Evolutionary conservation across 53 echinoderm and acorn worm genomes (phyloP).

Genomic region (Zoroaster sp.): DNA sequence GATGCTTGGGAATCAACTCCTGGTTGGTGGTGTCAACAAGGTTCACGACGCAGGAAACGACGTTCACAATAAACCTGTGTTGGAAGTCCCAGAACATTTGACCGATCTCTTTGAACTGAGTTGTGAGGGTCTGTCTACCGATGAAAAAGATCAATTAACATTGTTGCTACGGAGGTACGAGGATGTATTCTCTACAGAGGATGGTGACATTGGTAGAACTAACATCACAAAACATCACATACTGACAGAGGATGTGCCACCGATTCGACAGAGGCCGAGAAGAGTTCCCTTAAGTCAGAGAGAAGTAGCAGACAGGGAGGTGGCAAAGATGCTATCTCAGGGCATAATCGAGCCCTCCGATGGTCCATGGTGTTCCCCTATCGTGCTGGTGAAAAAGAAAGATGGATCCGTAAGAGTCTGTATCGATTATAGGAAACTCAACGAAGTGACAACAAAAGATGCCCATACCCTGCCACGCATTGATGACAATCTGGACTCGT

Average conservation of each 20-base stretch:
- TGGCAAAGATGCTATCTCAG: constrained; percentile 4
- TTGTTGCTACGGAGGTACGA: too few species aligned
- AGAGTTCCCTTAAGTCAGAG: constrained; percentile 2
- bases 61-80: too few species aligned
- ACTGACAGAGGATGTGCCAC: constrained; percentile 4
- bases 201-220: background rate
- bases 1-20: too few species aligned
- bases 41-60: too few species aligned
- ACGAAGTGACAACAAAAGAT: constrained; percentile 5
- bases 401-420: constrained; percentile 14
- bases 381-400: constrained; percentile 26
- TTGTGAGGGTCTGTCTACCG: too few species aligned
- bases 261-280: constrained; percentile 17
- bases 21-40: too few species aligned
- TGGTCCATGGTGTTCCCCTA: constrained; percentile 10
- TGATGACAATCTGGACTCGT: constrained; percentile 38
- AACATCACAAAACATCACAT: constrained; percentile 13
- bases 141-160: too few species aligned
- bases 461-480: constrained; percentile 11
- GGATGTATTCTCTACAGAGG: background rate
- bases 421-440: constrained; percentile 34
- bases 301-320: background rate
- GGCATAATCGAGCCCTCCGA: constrained; percentile 17
- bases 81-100: too few species aligned
- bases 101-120: too few species aligned